Base-by-base conservation (phyloP, 2,113 vertebrate genomes). In the Peromyscus maniculatus region DNA sequence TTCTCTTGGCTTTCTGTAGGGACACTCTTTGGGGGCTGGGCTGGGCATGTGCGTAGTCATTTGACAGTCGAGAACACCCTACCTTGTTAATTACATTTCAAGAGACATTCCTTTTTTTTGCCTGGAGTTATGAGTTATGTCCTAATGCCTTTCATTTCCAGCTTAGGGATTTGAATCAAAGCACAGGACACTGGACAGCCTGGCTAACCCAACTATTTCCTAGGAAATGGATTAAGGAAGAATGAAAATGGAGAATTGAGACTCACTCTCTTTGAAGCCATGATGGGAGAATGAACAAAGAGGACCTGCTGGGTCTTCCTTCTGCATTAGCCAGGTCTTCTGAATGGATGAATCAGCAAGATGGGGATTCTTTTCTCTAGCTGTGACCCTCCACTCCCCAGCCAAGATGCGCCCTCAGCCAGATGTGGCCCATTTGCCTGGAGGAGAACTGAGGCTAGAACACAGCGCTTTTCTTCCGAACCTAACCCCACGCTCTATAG, bases 1-100 rank as follows among this genome's bases (percentile, higher is more conserved):
- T 90, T 94, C 92, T 94, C 72, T 95, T 52, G 0, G n/a, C 31
- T 87, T 96, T 95, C 91, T 82, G 93, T 15, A 71, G 67, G 77
- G 59, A 59, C 43, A 91, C 71, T 46, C 72, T 82, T 86, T 36
- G 66, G 77, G 80, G 36, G 36, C 69, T 78, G 46, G 46, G 26
- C 26, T 19, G 7, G n/a, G 36, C 66, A 46, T 26, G 15, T 52
- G 91, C 46, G 43, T 39, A 93, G 69, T 71, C 94, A 75, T 71
- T 16, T 72, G 74, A 87, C 69, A 67, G 43, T 28, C 57, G 57
- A 79, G 43, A 66, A 43, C 39, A 0, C 31, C 33, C 59, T 87
- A 79, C 7, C 5, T 31, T 74, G 88, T 80, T 43, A n/a, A 15
- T 15, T n/a, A 79, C 4, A 5, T 9, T 66, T 96, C 74, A 94